Evolutionary conservation across 2,797 vertebrate species (phyloP).

Genomic region (Coranthus polyacanthus): DNA sequence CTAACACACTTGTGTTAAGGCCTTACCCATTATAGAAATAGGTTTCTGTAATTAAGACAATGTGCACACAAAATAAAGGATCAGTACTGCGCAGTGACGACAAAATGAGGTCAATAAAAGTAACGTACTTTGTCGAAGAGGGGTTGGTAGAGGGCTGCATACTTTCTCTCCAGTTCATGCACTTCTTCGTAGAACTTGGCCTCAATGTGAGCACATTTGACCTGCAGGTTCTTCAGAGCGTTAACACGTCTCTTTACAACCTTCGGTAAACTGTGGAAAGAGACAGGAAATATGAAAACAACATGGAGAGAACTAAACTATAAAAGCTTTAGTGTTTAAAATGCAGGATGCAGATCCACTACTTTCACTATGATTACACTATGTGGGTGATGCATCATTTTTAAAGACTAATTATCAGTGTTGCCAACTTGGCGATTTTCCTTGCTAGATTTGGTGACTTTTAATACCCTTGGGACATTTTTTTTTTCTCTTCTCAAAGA

Average conservation of each 20-base stretch:
- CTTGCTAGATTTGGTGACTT: no score
- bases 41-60: background rate
- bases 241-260: conserved; percentile 99
- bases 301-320: background rate
- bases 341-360: no score
- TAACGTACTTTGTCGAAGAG: conserved; percentile 95
- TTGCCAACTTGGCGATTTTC: no score
- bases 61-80: background rate
- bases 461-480: no score
- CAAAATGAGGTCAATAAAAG: no score
- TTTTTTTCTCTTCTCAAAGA: no score
- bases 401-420: no score
- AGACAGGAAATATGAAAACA: background rate
- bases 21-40: background rate
- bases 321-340: no score
- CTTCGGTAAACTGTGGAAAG: conserved; percentile 92
- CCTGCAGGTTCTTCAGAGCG: conserved; percentile 98
- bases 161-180: conserved; percentile 98
- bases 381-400: no score
- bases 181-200: conserved; percentile 99
- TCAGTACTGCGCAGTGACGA: no score
- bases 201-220: conserved; percentile 98
- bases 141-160: conserved; percentile 97
- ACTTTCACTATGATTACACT: no score
- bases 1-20: no score